These are phyloP conservation scores for Tupaia tana DNA, from an alignment of 2,113 vertebrate genomes.

Conservation along the genomic window DNA sequence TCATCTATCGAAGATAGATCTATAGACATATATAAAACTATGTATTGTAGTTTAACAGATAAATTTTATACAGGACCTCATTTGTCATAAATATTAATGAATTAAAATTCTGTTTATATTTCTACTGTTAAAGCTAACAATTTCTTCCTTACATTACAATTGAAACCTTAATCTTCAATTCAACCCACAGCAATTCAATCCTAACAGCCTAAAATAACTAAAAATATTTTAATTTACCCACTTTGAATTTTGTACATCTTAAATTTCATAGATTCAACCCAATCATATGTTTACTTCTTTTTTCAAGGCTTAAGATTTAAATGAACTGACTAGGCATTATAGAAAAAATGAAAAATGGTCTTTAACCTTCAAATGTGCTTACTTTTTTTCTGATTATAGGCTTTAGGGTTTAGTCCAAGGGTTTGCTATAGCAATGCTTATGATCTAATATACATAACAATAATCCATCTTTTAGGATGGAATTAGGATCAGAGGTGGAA, in stretches of 20 bases:
- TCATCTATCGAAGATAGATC: background rate
- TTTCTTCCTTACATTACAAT: slow-evolving; percentile 33
- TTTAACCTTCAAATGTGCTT: slow-evolving; percentile 27
- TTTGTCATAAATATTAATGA: background rate
- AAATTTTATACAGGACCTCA: background rate
- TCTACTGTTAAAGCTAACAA: slow-evolving; percentile 15
- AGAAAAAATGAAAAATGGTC: background rate
- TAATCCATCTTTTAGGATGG: background rate
- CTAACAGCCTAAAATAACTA: slow-evolving; percentile 26
- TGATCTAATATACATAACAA: slow-evolving; percentile 55
- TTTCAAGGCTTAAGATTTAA: slow-evolving; percentile 32
- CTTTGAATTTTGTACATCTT: slow-evolving; percentile 53
- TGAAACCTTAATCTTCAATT: slow-evolving; percentile 47
- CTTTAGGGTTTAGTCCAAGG: slow-evolving; percentile 32
- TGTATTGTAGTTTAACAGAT: background rate
- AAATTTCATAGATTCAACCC: slow-evolving; percentile 1
- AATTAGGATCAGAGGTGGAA: background rate
- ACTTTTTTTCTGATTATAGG: background rate
- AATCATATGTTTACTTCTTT: background rate
- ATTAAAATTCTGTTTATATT: slow-evolving; percentile 42
- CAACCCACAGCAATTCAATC: background rate
- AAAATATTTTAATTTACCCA: slow-evolving; percentile 52
- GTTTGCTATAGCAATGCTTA: slow-evolving; percentile 23
- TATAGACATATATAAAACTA: background rate
- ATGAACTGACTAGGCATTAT: slow-evolving; percentile 12